phyloP scores from a whole-genome alignment of 2,113 vertebrate species.

The Bambusicola thoracicus region DNA sequence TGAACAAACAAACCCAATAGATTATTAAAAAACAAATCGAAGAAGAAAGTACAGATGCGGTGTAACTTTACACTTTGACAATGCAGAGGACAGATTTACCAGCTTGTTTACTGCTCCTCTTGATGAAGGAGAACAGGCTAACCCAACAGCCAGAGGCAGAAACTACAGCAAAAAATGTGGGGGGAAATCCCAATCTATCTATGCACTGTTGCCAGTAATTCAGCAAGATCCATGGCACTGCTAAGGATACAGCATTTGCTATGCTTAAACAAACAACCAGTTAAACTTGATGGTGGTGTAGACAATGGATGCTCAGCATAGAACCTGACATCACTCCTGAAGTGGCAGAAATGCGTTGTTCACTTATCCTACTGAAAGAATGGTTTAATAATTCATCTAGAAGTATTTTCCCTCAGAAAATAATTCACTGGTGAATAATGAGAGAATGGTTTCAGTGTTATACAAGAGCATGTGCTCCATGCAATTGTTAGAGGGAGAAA shows the following conservation, averaged over 20 bases:
- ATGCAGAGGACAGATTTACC: slow-evolving; percentile 6
- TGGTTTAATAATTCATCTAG: neutral
- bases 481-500: neutral
- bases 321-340: neutral
- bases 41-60: slow-evolving; percentile 62
- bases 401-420: neutral
- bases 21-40: slow-evolving; percentile 61
- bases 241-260: neutral
- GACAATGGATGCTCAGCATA: neutral
- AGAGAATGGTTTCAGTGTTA: neutral
- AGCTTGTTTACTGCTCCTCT: slow-evolving; percentile 46
- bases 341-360: neutral
- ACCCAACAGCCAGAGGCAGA: neutral
- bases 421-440: neutral
- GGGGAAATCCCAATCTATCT: neutral
- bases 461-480: neutral
- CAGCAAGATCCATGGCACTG: neutral
- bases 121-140: slow-evolving; percentile 19
- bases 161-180: neutral
- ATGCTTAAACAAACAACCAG: neutral
- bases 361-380: neutral
- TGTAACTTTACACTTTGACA: slow-evolving; percentile 55
- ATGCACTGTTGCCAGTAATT: neutral
- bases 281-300: neutral
- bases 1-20: slow-evolving; percentile 77